These are phyloP conservation scores for Oryzias javanicus DNA, from an alignment of 2,113 vertebrate genomes.

Conservation along the genomic window DNA sequence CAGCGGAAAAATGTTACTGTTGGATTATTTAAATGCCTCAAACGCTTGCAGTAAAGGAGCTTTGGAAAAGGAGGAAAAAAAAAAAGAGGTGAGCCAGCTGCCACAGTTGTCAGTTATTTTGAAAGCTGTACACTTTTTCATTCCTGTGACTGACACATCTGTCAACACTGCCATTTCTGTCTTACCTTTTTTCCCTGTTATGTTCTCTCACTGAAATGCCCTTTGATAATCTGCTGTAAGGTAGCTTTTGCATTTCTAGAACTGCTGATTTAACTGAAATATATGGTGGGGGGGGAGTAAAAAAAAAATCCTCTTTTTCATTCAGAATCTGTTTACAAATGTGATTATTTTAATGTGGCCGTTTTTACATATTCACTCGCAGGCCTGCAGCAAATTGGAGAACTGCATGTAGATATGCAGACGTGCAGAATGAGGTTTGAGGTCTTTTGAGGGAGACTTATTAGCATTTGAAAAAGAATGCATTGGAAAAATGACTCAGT, in stretches of 20 bases:
- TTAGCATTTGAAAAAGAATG: too few species aligned
- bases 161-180: conserved; percentile 51
- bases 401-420: conserved; percentile 7
- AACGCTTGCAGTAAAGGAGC: conserved; percentile 25
- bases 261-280: conserved; percentile 3
- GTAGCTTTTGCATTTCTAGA: conserved; percentile 34
- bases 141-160: conserved; percentile 57
- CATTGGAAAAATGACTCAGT: too few species aligned
- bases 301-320: conserved; percentile 10
- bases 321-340: conserved; percentile 30
- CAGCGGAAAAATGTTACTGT: conserved; percentile 8
- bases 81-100: conserved; percentile 16
- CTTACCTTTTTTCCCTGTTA: conserved; percentile 46
- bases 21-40: conserved; percentile 33
- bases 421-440: too few species aligned
- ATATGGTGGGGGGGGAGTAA: conserved; percentile 1
- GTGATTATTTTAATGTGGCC: conserved; percentile 28
- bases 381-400: conserved; percentile 7
- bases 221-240: conserved; percentile 56
- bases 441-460: too few species aligned
- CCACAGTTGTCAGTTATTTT: conserved; percentile 51
- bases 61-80: neutral
- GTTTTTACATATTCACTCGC: conserved; percentile 17
- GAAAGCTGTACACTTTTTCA: conserved; percentile 32
- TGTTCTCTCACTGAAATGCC: conserved; percentile 41